Evolutionary conservation across 1,140 invertebrate species (phyloP).

Genomic region (Aporrectodea caliginosa): DNA sequence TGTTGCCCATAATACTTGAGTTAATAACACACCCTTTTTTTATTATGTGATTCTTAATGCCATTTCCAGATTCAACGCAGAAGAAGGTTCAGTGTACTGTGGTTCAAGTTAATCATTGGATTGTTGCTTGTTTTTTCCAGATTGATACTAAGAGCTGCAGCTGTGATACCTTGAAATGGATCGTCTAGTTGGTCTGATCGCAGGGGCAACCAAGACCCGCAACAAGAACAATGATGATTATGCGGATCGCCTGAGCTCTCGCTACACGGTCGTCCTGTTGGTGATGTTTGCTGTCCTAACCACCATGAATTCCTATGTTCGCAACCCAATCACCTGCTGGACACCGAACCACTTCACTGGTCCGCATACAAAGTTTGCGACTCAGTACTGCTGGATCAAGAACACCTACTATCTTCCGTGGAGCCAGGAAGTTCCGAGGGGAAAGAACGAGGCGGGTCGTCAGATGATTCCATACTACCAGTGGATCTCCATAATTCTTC

Average conservation of each 20-base stretch:
- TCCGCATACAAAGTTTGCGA: slow-evolving; percentile 29
- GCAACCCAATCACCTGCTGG: slow-evolving; percentile 33
- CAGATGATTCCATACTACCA: slow-evolving; percentile 53
- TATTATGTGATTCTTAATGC: no score
- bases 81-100: no score
- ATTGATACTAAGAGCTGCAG: no score
- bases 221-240: slow-evolving; percentile 49
- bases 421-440: slow-evolving; percentile 15
- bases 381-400: slow-evolving; percentile 35
- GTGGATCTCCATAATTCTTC: slow-evolving; percentile 59
- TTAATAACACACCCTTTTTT: no score
- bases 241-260: slow-evolving; percentile 52
- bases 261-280: slow-evolving; percentile 52
- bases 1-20: no score
- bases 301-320: slow-evolving; percentile 67
- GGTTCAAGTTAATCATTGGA: no score
- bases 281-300: slow-evolving; percentile 58
- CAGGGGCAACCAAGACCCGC: slow-evolving; percentile 46
- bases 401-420: slow-evolving; percentile 37
- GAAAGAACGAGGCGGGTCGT: not conserved
- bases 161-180: slow-evolving; percentile 39
- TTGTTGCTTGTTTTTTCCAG: no score
- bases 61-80: no score
- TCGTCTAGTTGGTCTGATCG: slow-evolving; percentile 52
- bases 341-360: slow-evolving; percentile 31